A percentile compares a stretch with the other conserved stretches of the same genome.
Evolutionary conservation across 1,140 invertebrate species (phyloP).

Genomic region (Lordiphosa mommai): DNA sequence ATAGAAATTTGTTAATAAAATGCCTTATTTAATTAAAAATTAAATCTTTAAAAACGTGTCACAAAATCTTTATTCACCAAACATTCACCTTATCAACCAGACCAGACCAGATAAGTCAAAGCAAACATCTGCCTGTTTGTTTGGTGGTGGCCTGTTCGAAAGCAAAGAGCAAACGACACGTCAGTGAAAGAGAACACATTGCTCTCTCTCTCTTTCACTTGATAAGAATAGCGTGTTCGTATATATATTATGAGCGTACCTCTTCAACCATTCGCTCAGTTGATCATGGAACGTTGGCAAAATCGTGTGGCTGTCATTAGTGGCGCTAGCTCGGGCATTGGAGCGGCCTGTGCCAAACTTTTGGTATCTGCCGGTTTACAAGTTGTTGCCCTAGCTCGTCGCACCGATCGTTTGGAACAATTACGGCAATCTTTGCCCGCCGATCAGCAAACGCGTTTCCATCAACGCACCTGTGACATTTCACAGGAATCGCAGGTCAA

Average conservation of each 20-base stretch:
- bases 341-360: constrained; percentile 80
- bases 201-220: neutral
- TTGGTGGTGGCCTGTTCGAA: constrained; percentile 30
- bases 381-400: constrained; percentile 80
- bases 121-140: constrained; percentile 13
- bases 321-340: constrained; percentile 84
- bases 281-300: constrained; percentile 81
- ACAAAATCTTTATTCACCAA: too few relatives aligned
- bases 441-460: constrained; percentile 70
- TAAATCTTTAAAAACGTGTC: too few relatives aligned
- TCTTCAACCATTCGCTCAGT: constrained; percentile 15
- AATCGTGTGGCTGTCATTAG: constrained; percentile 84
- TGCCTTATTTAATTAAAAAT: too few relatives aligned
- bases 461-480: constrained; percentile 84
- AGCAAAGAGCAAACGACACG: constrained; percentile 36
- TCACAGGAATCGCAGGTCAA: constrained; percentile 84
- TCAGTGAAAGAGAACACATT: constrained; percentile 10
- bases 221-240: constrained; percentile 9
- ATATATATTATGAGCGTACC: neutral
- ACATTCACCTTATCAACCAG: neutral
- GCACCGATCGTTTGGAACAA: constrained; percentile 57
- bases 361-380: constrained; percentile 82
- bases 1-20: too few relatives aligned
- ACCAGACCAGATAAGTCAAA: neutral
- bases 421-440: constrained; percentile 50